These are phyloP conservation scores for Serrognathus titanus DNA, from an alignment of 2,888 invertebrate species.

Conservation along the genomic window DNA sequence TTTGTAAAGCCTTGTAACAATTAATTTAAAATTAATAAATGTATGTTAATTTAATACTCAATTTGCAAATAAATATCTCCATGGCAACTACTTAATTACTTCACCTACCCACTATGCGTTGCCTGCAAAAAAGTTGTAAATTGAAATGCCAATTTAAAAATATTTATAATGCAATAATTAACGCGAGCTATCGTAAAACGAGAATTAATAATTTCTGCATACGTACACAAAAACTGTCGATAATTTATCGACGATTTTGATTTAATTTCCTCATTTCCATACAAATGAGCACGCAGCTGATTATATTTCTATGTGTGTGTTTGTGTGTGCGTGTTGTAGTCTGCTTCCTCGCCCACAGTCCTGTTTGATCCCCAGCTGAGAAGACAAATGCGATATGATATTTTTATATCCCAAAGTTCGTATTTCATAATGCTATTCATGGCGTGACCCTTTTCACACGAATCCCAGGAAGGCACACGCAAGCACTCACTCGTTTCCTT, in stretches of 20 bases:
- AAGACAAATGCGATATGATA: slow-evolving; percentile 34
- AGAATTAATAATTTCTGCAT: slow-evolving; percentile 20
- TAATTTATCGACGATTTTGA: slow-evolving; percentile 8
- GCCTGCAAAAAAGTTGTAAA: slow-evolving; percentile 14
- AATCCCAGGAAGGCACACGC: slow-evolving; percentile 21
- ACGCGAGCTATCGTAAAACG: slow-evolving; percentile 8
- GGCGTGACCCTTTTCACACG: slow-evolving; percentile 29
- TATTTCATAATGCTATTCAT: slow-evolving; percentile 32
- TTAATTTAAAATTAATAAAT: too few relatives aligned
- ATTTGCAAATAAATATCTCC: too few relatives aligned
- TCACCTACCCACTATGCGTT: too few relatives aligned
- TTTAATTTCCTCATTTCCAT: slow-evolving; percentile 23
- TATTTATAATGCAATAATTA: slow-evolving; percentile 23
- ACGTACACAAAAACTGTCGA: not conserved
- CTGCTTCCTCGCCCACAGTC: slow-evolving; percentile 28
- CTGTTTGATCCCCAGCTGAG: slow-evolving; percentile 31
- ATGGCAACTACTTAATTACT: too few relatives aligned
- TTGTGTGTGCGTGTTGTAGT: slow-evolving; percentile 23
- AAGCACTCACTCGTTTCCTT: slow-evolving; percentile 18
- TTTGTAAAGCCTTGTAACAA: too few relatives aligned
- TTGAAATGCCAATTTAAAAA: slow-evolving; percentile 24
- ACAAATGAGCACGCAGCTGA: slow-evolving; percentile 18
- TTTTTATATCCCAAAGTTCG: slow-evolving; percentile 29
- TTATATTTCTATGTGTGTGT: slow-evolving; percentile 20
- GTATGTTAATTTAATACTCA: too few relatives aligned